Base-by-base conservation (phyloP, 2,113 vertebrate genomes). In the Sander vitreus region DNA sequence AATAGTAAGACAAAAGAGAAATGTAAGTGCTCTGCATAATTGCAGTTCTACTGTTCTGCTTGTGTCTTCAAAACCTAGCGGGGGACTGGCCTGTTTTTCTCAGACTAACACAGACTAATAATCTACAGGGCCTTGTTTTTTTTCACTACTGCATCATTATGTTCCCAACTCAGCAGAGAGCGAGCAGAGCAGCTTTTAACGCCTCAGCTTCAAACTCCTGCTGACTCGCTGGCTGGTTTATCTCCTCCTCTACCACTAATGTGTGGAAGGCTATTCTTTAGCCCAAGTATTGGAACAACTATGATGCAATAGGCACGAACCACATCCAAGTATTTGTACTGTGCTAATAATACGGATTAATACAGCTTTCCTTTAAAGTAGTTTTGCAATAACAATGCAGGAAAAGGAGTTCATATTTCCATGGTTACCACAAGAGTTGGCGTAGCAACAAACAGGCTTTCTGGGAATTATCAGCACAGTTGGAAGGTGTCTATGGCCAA, bases 121-220 rank as follows among this genome's bases (percentile, higher is more conserved):
- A 59, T 86, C 70, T 64, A 69, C 67, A 68, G 55, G 59, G 78
- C 66, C 51, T 78, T 57, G 45, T 82, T 85, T 48, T 83, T 73
- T 66, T 50, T 21, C 70, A 68, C 62, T 58, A 10, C 80, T 59
- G 66, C 75, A 85, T 89, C 89, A 86, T 93, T 90, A 87, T 88
- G 84, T 81, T 79, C 12, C 50, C 82, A 69, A 59, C 83, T 73
- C 77, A 80, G 72, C 64, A 48, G 62, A 68, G 58, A 85, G 84
- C 81, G 71, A 81, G 63, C 84, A 39, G 70, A 89, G 83, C 85
- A 83, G 76, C 91, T 91, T 90, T 59, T 80, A 85, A 87, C 83
- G 73, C 79, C 72, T 85, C 67, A 0, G 36, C 60, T 83, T 86
- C 11, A 21, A 67, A 74, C 78, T 81, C 87, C 85, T 85, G 85